Base-by-base conservation (phyloP, 2,888 invertebrate genomes). In the Lithophane socia region DNA sequence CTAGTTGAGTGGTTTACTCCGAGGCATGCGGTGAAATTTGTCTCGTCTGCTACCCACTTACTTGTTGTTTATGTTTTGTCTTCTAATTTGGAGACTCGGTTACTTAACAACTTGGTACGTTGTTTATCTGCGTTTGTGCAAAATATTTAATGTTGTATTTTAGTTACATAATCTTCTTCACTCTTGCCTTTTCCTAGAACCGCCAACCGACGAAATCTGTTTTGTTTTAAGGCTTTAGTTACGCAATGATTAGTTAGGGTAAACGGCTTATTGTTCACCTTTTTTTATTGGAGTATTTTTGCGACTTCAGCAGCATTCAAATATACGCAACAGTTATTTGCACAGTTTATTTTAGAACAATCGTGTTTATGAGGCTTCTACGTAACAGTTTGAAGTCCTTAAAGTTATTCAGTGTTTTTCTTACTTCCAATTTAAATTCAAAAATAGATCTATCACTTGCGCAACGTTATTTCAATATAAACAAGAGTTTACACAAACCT, bases 1-100 rank as follows among this genome's bases (percentile, higher is more conserved):
- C 94, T 94, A 95, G 93, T 95, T 94, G 95, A 96, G 96, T 94
- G 95, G 95, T 95, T 95, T 94, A 94, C 94, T 95, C 92, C 87
- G 91, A 93, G 93, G 94, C 93, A 95, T 93, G 94, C 94, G 92
- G 92, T 91, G 92, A 93, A 95, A 95, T 96, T 95, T 94, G 94
- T 95, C 94, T 94, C 91, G 91, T 90, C 88, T 87, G 88, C 89
- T 87, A 90, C 80, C 80, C 80, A 79, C 76, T 85, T 82, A 86
- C 83, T 84, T 75, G 77, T 84, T 88, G 89, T 88, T 88, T 88
- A 82, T 89, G 85, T 88, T 86, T 85, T 75, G 86, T 85, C 85
- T 88, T 86, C 82, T 88, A 89, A 89, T 89, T 89, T 86, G 67
- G 82, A 88, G 82, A 79, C 76, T 81, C 77, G 78, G 80, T 83